A percentile compares a stretch with the other conserved stretches of the same genome.
Evolutionary conservation across 2,113 vertebrate genomes (phyloP).

Genomic region (Lipophrys pholis): DNA sequence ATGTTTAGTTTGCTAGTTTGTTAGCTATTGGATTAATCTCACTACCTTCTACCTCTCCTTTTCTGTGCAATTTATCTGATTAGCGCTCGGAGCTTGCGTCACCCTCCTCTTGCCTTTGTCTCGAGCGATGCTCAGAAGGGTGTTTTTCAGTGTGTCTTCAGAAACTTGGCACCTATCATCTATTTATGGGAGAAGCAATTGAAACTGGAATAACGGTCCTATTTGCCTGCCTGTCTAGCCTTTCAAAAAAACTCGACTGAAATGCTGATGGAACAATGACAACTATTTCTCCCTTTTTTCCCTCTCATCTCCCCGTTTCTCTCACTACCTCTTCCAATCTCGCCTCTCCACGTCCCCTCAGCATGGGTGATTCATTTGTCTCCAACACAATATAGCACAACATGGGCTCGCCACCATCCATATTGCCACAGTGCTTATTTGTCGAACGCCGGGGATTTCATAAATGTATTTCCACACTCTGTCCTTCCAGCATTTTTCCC

Average conservation of each 20-base stretch:
- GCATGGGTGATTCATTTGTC: slow-evolving; percentile 85
- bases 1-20: slow-evolving; percentile 77
- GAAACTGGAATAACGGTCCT: slow-evolving; percentile 70
- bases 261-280: slow-evolving; percentile 79
- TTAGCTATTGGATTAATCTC: slow-evolving; percentile 77
- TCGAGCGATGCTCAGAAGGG: slow-evolving; percentile 47
- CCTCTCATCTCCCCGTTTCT: slow-evolving; percentile 66
- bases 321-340: slow-evolving; percentile 72
- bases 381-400: slow-evolving; percentile 83
- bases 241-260: slow-evolving; percentile 70
- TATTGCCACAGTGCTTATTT: slow-evolving; percentile 77
- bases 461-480: slow-evolving; percentile 74
- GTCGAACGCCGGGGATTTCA: slow-evolving; percentile 71
- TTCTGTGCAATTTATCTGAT: slow-evolving; percentile 69
- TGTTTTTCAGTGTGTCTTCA: slow-evolving; percentile 64
- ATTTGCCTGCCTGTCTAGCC: slow-evolving; percentile 75
- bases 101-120: slow-evolving; percentile 63
- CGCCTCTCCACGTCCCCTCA: slow-evolving; percentile 67
- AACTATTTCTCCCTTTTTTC: slow-evolving; percentile 66
- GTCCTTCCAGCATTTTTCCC: slow-evolving; percentile 60
- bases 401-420: slow-evolving; percentile 63
- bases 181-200: slow-evolving; percentile 76
- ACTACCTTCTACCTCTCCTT: slow-evolving; percentile 49
- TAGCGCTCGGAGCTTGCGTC: slow-evolving; percentile 62
- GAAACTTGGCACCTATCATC: slow-evolving; percentile 71